These are phyloP conservation scores for Stenichneumon culpator DNA, from an alignment of 2,888 invertebrate species.

Conservation along the genomic window DNA sequence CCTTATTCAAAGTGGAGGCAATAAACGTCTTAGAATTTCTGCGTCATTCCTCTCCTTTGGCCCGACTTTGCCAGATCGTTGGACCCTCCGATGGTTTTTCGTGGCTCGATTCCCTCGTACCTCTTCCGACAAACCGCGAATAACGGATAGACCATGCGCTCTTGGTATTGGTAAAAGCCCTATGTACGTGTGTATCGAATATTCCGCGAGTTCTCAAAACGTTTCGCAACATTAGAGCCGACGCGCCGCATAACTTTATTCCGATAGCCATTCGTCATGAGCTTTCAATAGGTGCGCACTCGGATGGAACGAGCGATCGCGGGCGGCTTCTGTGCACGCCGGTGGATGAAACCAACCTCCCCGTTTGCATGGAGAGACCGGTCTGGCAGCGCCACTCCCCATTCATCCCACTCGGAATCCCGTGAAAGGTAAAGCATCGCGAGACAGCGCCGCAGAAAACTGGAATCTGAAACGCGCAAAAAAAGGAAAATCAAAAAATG, in stretches of 20 bases:
- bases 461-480: not conserved
- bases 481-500: not conserved
- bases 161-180: not conserved
- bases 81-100: constrained; percentile 53
- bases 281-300: constrained; percentile 79
- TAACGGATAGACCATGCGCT: constrained; percentile 8
- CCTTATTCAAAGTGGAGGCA: constrained; percentile 63
- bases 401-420: constrained; percentile 75
- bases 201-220: constrained; percentile 73
- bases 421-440: constrained; percentile 79
- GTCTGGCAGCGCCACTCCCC: constrained; percentile 65
- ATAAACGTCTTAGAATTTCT: constrained; percentile 62
- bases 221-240: constrained; percentile 82
- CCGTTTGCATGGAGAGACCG: constrained; percentile 15
- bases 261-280: constrained; percentile 82
- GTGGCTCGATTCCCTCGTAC: not conserved
- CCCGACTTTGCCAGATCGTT: constrained; percentile 54
- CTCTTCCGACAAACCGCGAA: constrained; percentile 20
- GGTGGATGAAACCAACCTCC: constrained; percentile 46
- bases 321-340: constrained; percentile 35
- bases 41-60: constrained; percentile 52
- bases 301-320: constrained; percentile 74
- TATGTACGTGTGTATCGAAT: constrained; percentile 76
- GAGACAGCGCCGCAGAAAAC: not conserved
- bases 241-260: constrained; percentile 82